Evolutionary conservation across 2,888 invertebrate genomes (phyloP), one percentile per base, ranked within the genome.

Genomic region (Nemapogon koenigi): DNA sequence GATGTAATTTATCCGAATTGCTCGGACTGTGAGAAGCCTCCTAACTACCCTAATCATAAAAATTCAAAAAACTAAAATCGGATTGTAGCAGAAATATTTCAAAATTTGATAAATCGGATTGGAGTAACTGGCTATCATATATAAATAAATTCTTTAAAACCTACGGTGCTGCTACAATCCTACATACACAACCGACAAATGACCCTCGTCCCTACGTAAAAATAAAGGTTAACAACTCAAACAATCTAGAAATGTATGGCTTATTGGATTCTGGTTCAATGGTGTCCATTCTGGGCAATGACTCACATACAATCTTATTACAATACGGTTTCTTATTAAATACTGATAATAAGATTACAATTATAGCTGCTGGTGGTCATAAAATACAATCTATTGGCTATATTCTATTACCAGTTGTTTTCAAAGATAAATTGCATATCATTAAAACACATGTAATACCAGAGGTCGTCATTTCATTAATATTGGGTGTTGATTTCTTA

Each of bases 401-500:
- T 16, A 41, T 48, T 14, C 16, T 25, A n/a, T 29, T 47, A 15
- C 43, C 43, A 7, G 16, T 47, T 14, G 14, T 10, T 1, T 49
- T 45, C 42, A 38, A 45, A 11, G 16, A 38, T 26, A 27, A 31
- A 16, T 31, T 39, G 18, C 25, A 33, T n/a, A 14, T 43, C 6
- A 39, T 48, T 16, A 45, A 45, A 16, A 32, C 42, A 14, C 29
- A 43, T 31, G 39, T 46, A 10, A 16, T 48, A 15, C 45, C 46
- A 1, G 28, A 38, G 18, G 37, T 48, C 3, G 11, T 41, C 3
- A 17, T 22, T n/a, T 2, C 14, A 8, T 31, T 46, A 10, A 45
- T 48, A 4, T 19, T 46, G n/a, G 48, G 48, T 6, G 41, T 48
- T 3, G 46, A 46, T 32, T 48, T 48, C 32, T 47, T 44, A 43